Conservation (phyloP, 2,797 vertebrate species). For the Clarias pachynema region DNA sequence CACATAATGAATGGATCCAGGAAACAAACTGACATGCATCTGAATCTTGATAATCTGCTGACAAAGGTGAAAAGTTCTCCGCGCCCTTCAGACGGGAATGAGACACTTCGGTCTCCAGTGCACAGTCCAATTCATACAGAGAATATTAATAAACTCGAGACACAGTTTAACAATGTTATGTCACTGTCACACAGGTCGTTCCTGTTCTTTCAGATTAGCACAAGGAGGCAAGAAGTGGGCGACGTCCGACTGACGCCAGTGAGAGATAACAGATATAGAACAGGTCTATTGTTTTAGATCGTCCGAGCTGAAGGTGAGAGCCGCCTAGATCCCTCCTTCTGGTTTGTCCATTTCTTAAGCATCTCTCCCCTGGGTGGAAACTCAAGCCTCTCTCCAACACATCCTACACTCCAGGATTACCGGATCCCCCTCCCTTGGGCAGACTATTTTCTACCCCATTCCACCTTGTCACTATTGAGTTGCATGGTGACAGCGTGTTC, state of each 20-base stretch:
- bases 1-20: constrained; percentile 77
- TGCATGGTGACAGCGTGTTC: constrained; percentile 40
- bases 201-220: constrained; percentile 37
- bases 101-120: constrained; percentile 52
- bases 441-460: constrained; percentile 43
- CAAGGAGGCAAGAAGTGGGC: constrained; percentile 34
- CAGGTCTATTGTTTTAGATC: constrained; percentile 48
- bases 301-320: constrained; percentile 52
- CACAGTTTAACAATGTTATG: constrained; percentile 40
- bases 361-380: constrained; percentile 47
- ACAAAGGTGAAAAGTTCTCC: constrained; percentile 67
- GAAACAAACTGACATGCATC: constrained; percentile 79
- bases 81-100: constrained; percentile 62
- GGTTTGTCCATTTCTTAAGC: constrained; percentile 57
- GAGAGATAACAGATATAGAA: constrained; percentile 55
- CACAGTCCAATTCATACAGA: constrained; percentile 34
- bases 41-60: constrained; percentile 78
- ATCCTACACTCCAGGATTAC: constrained; percentile 50
- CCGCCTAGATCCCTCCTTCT: constrained; percentile 43
- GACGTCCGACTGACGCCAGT: constrained; percentile 50
- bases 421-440: constrained; percentile 22
- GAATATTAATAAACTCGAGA: constrained; percentile 55
- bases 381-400: constrained; percentile 43
- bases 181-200: constrained; percentile 32
- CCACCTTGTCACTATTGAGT: constrained; percentile 51